Evolutionary conservation across 2,888 invertebrate species (phyloP).

Genomic region (Cetonia aurata): DNA sequence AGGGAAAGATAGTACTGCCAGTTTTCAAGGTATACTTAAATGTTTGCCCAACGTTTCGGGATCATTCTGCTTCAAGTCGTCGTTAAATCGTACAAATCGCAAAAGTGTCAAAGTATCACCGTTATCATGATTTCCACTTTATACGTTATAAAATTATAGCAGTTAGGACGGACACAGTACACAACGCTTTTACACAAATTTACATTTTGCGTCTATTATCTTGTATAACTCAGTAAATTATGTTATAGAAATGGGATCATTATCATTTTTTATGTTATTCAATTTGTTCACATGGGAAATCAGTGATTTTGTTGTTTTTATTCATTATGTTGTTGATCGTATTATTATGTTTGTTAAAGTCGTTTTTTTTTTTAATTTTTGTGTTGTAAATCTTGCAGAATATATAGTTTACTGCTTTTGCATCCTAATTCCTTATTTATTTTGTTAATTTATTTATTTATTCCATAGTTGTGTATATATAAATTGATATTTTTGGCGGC

Average conservation of each 20-base stretch:
- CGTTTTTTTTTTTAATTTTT: neutral
- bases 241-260: no score
- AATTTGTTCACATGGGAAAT: no score
- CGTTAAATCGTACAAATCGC: conserved; percentile 46
- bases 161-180: no score
- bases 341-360: conserved; percentile 5
- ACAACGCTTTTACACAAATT: no score
- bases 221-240: no score
- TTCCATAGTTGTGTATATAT: no score
- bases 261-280: no score
- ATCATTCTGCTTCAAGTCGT: conserved; percentile 49
- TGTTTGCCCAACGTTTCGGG: conserved; percentile 60
- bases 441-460: no score
- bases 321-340: conserved; percentile 1
- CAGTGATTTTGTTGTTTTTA: conserved; percentile 2
- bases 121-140: conserved; percentile 50
- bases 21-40: conserved; percentile 62
- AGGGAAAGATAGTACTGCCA: conserved; percentile 45
- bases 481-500: no score
- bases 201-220: no score
- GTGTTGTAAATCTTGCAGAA: neutral
- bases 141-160: conserved; percentile 3
- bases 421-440: neutral
- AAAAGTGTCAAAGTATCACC: conserved; percentile 52
- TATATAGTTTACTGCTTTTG: no score